phyloP scores from a whole-genome alignment of 2,797 vertebrate species.

The Avahi laniger region DNA sequence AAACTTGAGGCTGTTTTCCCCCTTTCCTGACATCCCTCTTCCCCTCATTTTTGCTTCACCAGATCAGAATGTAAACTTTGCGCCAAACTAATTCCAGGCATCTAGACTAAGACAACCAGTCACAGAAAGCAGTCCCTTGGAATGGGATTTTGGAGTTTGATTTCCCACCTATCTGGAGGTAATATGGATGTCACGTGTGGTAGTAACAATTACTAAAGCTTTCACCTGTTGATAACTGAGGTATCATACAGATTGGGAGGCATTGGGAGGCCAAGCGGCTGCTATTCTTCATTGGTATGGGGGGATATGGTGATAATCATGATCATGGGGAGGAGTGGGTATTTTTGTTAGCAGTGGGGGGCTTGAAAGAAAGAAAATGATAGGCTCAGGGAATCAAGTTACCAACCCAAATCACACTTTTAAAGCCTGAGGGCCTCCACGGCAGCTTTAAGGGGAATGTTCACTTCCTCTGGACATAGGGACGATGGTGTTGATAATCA shows the following conservation, averaged over 20 bases:
- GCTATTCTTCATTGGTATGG: not conserved
- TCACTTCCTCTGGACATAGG: not conserved
- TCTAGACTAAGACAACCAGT: not conserved
- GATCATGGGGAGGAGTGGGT: too few species aligned
- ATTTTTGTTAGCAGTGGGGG: not conserved
- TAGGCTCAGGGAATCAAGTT: not conserved
- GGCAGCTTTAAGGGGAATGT: not conserved
- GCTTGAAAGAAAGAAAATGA: not conserved
- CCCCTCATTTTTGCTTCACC: not conserved
- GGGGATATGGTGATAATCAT: not conserved
- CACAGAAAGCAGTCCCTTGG: not conserved
- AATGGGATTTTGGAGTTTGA: not conserved
- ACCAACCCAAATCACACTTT: not conserved
- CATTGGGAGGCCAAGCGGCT: fast-evolving
- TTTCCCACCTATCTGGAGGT: not conserved
- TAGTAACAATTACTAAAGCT: not conserved
- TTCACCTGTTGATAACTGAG: not conserved
- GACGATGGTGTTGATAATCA: not conserved
- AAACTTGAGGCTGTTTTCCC: not conserved
- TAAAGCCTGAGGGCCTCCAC: not conserved
- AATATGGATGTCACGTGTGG: not conserved
- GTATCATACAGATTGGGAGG: not conserved
- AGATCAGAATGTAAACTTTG: not conserved
- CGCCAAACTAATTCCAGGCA: not conserved
- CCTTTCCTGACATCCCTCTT: not conserved